Evolutionary conservation across 2,888 invertebrate species (phyloP).

Genomic region (Calliscelio sp.): DNA sequence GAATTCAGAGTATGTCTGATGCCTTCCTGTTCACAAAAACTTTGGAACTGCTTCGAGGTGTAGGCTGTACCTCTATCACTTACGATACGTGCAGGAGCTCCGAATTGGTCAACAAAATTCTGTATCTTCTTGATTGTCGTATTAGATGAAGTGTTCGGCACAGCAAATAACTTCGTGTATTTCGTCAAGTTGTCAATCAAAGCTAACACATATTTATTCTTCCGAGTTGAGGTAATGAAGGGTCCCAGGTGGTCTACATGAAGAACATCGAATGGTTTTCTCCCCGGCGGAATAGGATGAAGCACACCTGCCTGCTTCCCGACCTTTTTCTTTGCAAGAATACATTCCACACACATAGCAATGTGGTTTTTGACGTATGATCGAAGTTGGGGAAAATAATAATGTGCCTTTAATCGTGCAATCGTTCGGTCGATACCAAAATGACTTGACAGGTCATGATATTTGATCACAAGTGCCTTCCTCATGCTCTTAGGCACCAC

Average conservation of each 20-base stretch:
- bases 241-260: slow-evolving; percentile 7
- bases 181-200: slow-evolving; percentile 4
- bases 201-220: neutral
- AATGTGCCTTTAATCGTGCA: slow-evolving; percentile 56
- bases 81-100: neutral
- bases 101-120: neutral
- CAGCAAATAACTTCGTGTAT: slow-evolving; percentile 1
- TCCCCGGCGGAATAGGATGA: slow-evolving; percentile 73
- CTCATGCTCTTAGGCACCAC: slow-evolving; percentile 61
- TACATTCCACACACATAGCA: slow-evolving; percentile 74
- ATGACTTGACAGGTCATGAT: slow-evolving; percentile 64
- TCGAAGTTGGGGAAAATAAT: slow-evolving; percentile 73
- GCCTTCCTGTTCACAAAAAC: slow-evolving; percentile 52
- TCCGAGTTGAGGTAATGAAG: neutral
- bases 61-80: neutral
- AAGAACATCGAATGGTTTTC: slow-evolving; percentile 65
- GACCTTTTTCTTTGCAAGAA: slow-evolving; percentile 47
- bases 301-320: slow-evolving; percentile 72
- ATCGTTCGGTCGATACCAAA: slow-evolving; percentile 61
- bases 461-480: slow-evolving; percentile 61
- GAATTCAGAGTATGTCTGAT: slow-evolving; percentile 50
- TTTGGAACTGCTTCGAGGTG: neutral
- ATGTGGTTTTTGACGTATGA: slow-evolving; percentile 63
- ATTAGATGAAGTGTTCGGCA: neutral
- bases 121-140: neutral